Conservation (phyloP, 2,797 vertebrate species). For the Xenentodon cancila region DNA sequence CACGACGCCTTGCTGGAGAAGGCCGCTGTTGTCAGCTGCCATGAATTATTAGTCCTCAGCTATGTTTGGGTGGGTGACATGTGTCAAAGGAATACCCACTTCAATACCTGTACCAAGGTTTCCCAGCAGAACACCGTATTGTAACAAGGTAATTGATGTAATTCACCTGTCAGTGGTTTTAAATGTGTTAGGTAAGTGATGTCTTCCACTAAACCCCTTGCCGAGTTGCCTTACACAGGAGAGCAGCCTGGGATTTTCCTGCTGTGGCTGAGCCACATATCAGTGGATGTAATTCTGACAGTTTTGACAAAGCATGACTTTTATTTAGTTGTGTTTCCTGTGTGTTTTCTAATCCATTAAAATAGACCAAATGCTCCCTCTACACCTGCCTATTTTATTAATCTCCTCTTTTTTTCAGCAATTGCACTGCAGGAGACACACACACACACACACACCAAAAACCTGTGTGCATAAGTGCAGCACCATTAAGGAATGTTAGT, state of each 20-base stretch:
- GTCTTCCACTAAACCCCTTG: not conserved
- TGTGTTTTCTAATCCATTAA: too few species aligned
- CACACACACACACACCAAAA: not conserved
- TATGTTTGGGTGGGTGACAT: not conserved
- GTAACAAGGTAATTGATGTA: constrained; percentile 1
- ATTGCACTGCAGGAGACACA: too few species aligned
- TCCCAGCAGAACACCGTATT: not conserved
- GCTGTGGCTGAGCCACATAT: constrained; percentile 5
- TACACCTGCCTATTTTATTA: too few species aligned
- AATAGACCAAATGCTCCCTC: too few species aligned
- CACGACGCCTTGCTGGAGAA: not conserved
- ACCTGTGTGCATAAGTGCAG: not conserved
- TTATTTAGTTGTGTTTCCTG: too few species aligned
- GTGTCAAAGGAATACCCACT: not conserved
- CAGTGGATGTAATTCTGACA: not conserved
- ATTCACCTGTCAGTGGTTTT: not conserved
- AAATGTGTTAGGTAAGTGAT: not conserved
- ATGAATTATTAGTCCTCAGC: not conserved
- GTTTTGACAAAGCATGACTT: not conserved
- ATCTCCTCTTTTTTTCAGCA: too few species aligned
- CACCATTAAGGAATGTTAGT: not conserved
- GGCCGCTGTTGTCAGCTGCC: not conserved
- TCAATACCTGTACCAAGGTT: constrained; percentile 1
- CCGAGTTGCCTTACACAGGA: not conserved
- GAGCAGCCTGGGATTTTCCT: constrained; percentile 10